A percentile compares a stretch with the other conserved stretches of the same genome.
Conservation (phyloP, 1,140 invertebrate species). For the Apis laboriosa region DNA sequence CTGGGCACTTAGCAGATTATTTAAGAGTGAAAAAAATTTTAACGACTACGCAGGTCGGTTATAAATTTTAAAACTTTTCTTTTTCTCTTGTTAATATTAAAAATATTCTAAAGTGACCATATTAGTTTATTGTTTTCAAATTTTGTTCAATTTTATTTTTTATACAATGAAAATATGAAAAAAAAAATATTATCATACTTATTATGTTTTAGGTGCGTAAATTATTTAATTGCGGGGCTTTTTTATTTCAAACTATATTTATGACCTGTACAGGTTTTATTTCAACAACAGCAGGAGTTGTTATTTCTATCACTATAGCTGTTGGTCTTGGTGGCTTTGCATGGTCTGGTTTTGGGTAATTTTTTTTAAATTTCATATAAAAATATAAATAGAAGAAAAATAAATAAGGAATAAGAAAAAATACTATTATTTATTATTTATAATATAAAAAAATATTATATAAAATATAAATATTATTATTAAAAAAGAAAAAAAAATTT, state of each 20-base stretch:
- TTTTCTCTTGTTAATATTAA: background rate
- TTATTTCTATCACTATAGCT: constrained; percentile 90
- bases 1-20: constrained; percentile 91
- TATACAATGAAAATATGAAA: background rate
- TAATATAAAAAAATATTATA: background rate
- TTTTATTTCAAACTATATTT: constrained; percentile 91
- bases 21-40: constrained; percentile 84
- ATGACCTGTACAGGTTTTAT: constrained; percentile 90
- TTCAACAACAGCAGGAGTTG: constrained; percentile 84
- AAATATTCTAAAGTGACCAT: background rate
- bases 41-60: constrained; percentile 85
- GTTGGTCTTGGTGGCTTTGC: constrained; percentile 94
- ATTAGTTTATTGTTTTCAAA: background rate
- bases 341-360: constrained; percentile 91
- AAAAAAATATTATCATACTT: background rate
- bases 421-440: background rate
- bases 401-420: background rate
- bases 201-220: constrained; percentile 83
- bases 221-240: constrained; percentile 89
- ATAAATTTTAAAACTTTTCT: background rate
- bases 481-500: no score
- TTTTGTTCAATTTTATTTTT: background rate
- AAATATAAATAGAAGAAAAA: background rate
- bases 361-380: background rate
- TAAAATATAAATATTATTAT: no score